Evolutionary conservation across 1,140 invertebrate species (phyloP).

Genomic region (Macrocentrus cingulum): DNA sequence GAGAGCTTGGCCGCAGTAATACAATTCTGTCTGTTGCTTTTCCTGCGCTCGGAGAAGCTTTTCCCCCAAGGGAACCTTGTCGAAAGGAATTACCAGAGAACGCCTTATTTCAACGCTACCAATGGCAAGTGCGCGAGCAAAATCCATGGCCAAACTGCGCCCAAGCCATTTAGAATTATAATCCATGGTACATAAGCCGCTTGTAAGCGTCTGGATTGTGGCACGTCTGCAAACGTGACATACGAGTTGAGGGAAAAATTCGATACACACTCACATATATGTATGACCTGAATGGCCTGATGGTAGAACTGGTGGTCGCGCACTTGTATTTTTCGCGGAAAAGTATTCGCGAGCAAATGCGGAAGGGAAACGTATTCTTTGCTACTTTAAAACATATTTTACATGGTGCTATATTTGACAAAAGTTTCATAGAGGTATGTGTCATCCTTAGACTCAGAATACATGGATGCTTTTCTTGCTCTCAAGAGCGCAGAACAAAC

Average conservation of each 20-base stretch:
- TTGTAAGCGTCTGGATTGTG: too few relatives aligned
- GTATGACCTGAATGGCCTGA: too few relatives aligned
- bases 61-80: slow-evolving; percentile 4
- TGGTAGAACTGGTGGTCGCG: too few relatives aligned
- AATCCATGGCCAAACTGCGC: background rate
- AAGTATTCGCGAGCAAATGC: slow-evolving; percentile 26
- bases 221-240: slow-evolving; percentile 1
- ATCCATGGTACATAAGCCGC: too few relatives aligned
- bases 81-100: slow-evolving; percentile 11
- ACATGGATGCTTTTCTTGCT: slow-evolving; percentile 10
- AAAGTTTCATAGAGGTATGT: slow-evolving; percentile 26
- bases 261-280: too few relatives aligned
- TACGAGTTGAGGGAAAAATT: too few relatives aligned
- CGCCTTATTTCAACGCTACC: slow-evolving; percentile 7
- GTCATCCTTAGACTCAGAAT: slow-evolving; percentile 22
- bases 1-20: slow-evolving; percentile 11
- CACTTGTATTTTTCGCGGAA: background rate
- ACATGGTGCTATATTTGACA: slow-evolving; percentile 22
- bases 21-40: slow-evolving; percentile 24
- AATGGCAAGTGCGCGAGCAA: background rate
- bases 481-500: background rate
- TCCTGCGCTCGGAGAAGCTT: background rate
- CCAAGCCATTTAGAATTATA: slow-evolving; percentile 4
- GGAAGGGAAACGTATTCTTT: slow-evolving; percentile 26
- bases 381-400: slow-evolving; percentile 26